Evolutionary conservation across 2,888 invertebrate genomes (phyloP).

Genomic region (Troides helena): DNA sequence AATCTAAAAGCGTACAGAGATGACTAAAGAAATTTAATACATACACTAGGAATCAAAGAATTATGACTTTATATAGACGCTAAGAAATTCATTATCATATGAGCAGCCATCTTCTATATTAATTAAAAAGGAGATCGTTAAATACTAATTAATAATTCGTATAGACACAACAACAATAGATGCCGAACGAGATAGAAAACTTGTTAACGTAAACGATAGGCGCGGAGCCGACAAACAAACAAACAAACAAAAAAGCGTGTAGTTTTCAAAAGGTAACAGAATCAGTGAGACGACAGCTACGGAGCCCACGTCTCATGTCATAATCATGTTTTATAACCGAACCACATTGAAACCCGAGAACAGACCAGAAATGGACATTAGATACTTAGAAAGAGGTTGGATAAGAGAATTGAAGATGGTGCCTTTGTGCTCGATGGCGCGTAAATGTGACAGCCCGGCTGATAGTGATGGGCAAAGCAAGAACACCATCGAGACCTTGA

Average conservation of each 20-base stretch:
- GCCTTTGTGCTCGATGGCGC: slow-evolving; percentile 58
- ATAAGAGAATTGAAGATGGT: slow-evolving; percentile 57
- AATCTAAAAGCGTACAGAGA: too few species aligned
- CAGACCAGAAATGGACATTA: slow-evolving; percentile 51
- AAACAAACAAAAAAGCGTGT: slow-evolving; percentile 33
- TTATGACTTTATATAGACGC: not conserved
- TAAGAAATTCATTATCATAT: not conserved
- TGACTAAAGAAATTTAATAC: too few species aligned
- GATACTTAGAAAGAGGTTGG: slow-evolving; percentile 46
- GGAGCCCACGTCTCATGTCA: slow-evolving; percentile 43
- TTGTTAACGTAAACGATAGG: slow-evolving; percentile 36
- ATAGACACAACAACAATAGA: slow-evolving; percentile 14
- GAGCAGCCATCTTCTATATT: slow-evolving; percentile 1
- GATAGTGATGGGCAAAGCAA: too few species aligned
- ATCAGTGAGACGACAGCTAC: slow-evolving; percentile 31
- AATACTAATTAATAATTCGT: slow-evolving; percentile 23
- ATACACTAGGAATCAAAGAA: too few species aligned
- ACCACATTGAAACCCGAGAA: slow-evolving; percentile 56
- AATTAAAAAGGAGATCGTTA: slow-evolving; percentile 8
- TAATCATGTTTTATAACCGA: slow-evolving; percentile 37
- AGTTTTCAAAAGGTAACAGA: slow-evolving; percentile 31
- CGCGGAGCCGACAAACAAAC: slow-evolving; percentile 31
- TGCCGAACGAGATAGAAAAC: slow-evolving; percentile 16
- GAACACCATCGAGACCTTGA: too few species aligned
- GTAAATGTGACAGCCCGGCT: slow-evolving; percentile 55